A percentile compares a stretch with the other conserved stretches of the same genome.
phyloP scores from a whole-genome alignment of 2,113 vertebrate species.

The Bettongia penicillata region DNA sequence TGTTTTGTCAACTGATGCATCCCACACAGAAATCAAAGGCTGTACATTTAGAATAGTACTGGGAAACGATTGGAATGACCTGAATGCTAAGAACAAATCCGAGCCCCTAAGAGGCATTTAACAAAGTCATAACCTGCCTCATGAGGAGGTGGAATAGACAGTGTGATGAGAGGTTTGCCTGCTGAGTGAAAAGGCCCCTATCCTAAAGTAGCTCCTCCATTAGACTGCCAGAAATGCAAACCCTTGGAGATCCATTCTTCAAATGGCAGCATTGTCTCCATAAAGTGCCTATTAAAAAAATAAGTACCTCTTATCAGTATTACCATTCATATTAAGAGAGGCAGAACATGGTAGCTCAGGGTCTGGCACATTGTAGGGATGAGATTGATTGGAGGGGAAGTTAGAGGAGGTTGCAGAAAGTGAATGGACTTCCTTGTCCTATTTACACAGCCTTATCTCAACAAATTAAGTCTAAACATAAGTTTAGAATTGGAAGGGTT shows the following conservation, averaged over 20 bases:
- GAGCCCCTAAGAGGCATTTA: constrained; percentile 40
- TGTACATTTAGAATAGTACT: constrained; percentile 70
- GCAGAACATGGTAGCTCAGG: neutral
- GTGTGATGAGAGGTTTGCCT: constrained; percentile 8
- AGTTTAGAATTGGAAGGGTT: neutral
- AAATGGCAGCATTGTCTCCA: neutral
- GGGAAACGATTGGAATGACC: constrained; percentile 45
- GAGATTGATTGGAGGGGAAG: neutral
- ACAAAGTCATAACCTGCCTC: neutral
- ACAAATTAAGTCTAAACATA: neutral
- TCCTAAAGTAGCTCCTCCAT: neutral
- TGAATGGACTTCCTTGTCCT: neutral
- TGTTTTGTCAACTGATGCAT: constrained; percentile 72
- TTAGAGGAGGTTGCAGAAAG: neutral
- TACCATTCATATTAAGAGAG: neutral
- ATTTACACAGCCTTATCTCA: neutral
- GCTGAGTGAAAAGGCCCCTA: neutral
- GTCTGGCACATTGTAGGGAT: neutral
- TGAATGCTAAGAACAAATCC: constrained; percentile 46
- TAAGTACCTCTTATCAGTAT: neutral
- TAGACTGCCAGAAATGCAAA: neutral
- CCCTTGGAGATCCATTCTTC: neutral
- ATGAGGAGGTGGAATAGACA: constrained; percentile 26
- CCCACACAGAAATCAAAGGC: constrained; percentile 50
- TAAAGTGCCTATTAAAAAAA: neutral